These are phyloP conservation scores for Darevskia nairensis DNA, from an alignment of 2,797 vertebrate genomes.

Conservation along the genomic window DNA sequence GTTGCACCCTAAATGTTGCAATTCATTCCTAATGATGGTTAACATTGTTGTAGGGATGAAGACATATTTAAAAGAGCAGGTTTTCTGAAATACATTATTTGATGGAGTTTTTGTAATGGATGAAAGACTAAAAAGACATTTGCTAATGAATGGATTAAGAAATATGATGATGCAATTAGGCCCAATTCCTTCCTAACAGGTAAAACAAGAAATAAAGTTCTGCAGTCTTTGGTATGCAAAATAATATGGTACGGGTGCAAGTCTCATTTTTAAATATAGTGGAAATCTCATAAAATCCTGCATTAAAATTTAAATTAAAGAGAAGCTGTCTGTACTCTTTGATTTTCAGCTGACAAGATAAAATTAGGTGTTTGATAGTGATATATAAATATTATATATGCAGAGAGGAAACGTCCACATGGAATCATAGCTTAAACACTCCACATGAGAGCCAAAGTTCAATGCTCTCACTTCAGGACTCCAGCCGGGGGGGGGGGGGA, in stretches of 20 bases:
- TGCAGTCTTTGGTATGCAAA: neutral
- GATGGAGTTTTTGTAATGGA: neutral
- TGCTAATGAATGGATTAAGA: neutral
- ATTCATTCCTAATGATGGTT: neutral
- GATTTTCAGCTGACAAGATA: neutral
- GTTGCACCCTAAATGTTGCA: neutral
- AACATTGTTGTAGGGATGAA: neutral
- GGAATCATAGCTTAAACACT: too few relatives aligned
- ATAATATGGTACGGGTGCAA: neutral
- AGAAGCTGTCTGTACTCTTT: neutral
- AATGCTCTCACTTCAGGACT: too few relatives aligned
- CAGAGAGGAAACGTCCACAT: neutral
- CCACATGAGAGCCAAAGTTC: too few relatives aligned
- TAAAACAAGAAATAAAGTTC: neutral
- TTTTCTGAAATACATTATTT: neutral
- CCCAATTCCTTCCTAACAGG: neutral
- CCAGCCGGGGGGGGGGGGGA: too few relatives aligned
- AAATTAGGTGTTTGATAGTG: neutral
- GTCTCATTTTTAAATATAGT: neutral
- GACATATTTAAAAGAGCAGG: neutral
- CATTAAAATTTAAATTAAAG: neutral
- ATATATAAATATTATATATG: neutral
- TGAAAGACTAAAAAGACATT: neutral
- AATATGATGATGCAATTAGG: neutral
- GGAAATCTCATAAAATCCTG: neutral